A percentile compares a stretch with the other conserved stretches of the same genome.
Conservation (phyloP, 2,113 vertebrate species). For the Opisthocomus hoazin region DNA sequence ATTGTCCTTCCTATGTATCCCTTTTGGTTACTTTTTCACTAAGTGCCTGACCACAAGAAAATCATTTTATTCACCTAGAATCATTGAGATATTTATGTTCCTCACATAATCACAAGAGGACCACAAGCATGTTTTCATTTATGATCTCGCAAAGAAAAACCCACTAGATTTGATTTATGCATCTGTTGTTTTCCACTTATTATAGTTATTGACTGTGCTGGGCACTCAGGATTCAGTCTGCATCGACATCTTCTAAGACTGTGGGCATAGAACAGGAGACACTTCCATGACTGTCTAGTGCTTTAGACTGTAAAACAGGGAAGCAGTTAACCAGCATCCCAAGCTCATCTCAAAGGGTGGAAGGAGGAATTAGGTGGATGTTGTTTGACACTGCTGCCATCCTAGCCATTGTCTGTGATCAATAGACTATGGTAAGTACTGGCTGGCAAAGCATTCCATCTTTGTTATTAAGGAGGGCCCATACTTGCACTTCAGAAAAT, state of each 20-base stretch:
- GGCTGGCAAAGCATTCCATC: neutral
- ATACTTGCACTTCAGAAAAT: neutral
- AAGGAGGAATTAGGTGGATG: neutral
- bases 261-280: neutral
- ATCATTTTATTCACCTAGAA: neutral
- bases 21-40: neutral
- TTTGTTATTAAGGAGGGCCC: neutral
- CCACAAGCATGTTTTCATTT: neutral
- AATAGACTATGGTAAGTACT: neutral
- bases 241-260: neutral
- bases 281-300: neutral
- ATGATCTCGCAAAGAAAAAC: neutral
- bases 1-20: neutral
- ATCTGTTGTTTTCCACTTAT: neutral
- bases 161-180: neutral
- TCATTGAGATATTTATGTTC: neutral
- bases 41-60: neutral
- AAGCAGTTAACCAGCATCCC: neutral
- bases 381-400: neutral
- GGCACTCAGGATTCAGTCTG: neutral
- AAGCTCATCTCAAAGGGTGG: neutral
- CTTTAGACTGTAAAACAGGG: neutral
- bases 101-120: neutral
- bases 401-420: neutral
- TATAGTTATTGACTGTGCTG: neutral